Base-by-base conservation (phyloP, 2,797 vertebrate genomes). In the Macrochelys suwanniensis region DNA sequence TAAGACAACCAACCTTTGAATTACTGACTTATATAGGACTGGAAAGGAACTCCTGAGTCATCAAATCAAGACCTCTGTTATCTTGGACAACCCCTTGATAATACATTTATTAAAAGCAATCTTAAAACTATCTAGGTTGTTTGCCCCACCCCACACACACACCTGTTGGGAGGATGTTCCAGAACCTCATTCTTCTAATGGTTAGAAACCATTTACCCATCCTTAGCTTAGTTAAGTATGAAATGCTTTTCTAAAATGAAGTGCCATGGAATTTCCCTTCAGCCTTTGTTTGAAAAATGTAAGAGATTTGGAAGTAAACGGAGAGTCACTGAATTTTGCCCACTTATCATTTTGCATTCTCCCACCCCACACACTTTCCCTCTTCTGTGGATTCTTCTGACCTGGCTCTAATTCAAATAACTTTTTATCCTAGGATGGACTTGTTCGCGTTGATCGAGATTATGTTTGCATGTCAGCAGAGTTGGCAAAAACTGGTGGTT, bases 401-500 rank as follows among this genome's bases (percentile, higher is more conserved):
- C 2, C 45, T 56, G 4, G 0, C 71, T 88, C 80, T 88, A 76
- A 76, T 76, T 7, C 42, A 76, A 45, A 49, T 47, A 28, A 68
- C 1, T 76, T 47, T 76, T 47, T 47, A 76, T 68, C 10, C n/a
- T 68, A 99, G 99, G 98, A 99, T 2, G 99, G 99, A 56, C 99
- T 99, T 88, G 89, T 99, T 85, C 98, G 98, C 1, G 99, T 99
- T 2, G 99, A 99, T 96, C 98, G 98, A 28, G 99, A 99, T 97
- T 99, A 99, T 4, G 98, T 99, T 10, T 95, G 99, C 17, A 99
- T 99, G 95, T 99, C 99, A 45, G 99, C 99, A 1, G 98, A 99
- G 94, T 97, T 99, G 1, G 98, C 99, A 16, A 99, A 98, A 90
- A 97, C 98, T 7, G 99, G 99, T 89, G 99, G 99, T 49, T 99